Conservation (phyloP, 2,888 invertebrate species). For the Oscheius sp. region DNA sequence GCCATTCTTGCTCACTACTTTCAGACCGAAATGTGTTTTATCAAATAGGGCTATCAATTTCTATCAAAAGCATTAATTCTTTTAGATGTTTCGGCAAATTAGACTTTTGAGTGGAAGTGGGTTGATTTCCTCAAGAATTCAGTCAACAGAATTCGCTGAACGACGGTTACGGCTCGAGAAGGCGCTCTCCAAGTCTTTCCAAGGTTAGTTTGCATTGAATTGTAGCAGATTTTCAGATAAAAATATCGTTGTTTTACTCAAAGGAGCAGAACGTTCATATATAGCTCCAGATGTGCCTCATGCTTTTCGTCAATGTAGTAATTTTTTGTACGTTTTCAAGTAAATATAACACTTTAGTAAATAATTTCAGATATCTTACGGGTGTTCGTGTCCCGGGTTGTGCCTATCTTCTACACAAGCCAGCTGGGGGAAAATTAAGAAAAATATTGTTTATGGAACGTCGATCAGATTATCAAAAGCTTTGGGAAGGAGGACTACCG, state of each 20-base stretch:
- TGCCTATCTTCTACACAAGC: slow-evolving; percentile 42
- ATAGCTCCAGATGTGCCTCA: slow-evolving; percentile 64
- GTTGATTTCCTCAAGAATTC: slow-evolving; percentile 9
- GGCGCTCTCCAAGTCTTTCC: background rate
- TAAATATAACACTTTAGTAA: too few relatives aligned
- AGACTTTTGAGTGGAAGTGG: slow-evolving; percentile 5
- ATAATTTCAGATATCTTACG: slow-evolving; percentile 53
- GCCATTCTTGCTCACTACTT: slow-evolving; percentile 11
- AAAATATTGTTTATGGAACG: slow-evolving; percentile 54
- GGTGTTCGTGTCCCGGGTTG: slow-evolving; percentile 52
- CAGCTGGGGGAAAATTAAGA: background rate
- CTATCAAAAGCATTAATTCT: background rate
- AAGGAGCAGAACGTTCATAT: slow-evolving; percentile 41
- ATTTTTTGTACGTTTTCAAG: slow-evolving; percentile 49
- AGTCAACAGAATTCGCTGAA: slow-evolving; percentile 2
- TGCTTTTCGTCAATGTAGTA: slow-evolving; percentile 59
- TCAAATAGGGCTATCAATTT: background rate
- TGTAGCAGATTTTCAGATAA: slow-evolving; percentile 18
- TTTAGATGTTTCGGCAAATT: slow-evolving; percentile 4
- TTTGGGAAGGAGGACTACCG: slow-evolving; percentile 58
- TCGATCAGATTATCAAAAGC: slow-evolving; percentile 46
- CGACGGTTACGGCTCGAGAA: slow-evolving; percentile 1
- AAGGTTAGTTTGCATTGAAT: background rate
- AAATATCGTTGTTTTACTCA: slow-evolving; percentile 38
- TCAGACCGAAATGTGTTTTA: background rate